Base-by-base conservation (phyloP, 2,888 invertebrate species). In the Xestobium rufovillosum region DNA sequence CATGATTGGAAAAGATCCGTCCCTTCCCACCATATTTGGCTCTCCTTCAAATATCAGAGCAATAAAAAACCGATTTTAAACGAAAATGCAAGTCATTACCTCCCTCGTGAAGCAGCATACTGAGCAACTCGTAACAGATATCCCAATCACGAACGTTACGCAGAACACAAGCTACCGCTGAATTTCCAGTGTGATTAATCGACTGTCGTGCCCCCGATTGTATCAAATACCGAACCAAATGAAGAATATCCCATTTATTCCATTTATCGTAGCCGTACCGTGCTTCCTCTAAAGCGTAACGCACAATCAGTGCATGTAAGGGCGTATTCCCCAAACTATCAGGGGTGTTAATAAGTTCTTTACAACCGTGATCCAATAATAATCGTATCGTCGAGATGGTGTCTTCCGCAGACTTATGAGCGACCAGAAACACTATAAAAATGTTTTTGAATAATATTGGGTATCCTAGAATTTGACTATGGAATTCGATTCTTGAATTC, bases 311-410 rank as follows among this genome's bases (percentile, higher is more conserved):
- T 1, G 74, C 79, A 62, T 84, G 83, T 8, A 84, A 61, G 0
- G 83, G 80, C 1, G 83, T 83, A 59, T 83, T 83, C 1, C 81
- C 81, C 34, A 83, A 65, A 23, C 76, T 76, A 55, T 84, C 83
- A 0, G 80, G 76, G 33, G 76, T 75, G 57, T 83, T 83, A 29
- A 84, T 78, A 35, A 81, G 63, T 50, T 83, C 80, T 55, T 76
- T 77, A 46, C 83, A 78, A 1, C 83, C 83, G 38, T 80, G 76
- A 49, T 83, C 82, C 31, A 85, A 62, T 29, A 84, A 63, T 36
- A 83, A 70, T 44, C 79, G 73, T 34, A 81, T 72, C 1, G 80
- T 80, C 34, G 75, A 74, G 42, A 79, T 66, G 1, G 83, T 82
- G 51, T 83, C 80, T 53, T 80, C 80, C 0, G 80, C 79, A 2